phyloP scores from a whole-genome alignment of 2,888 invertebrate species.

The Xestia sexstrigata region DNA sequence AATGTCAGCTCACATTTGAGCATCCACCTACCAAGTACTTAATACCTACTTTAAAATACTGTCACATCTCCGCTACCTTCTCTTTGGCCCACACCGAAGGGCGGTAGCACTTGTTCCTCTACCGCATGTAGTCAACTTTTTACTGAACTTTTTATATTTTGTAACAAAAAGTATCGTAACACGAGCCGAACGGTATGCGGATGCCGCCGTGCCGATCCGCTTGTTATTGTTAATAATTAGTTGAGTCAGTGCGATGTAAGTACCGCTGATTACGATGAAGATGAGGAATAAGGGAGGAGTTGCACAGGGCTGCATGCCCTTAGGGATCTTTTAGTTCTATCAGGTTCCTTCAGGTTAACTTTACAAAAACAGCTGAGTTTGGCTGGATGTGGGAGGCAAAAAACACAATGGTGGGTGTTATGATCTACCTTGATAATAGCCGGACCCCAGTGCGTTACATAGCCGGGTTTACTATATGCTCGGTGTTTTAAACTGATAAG shows the following conservation, averaged over 20 bases:
- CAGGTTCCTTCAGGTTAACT: background rate
- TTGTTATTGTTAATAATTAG: slow-evolving; percentile 69
- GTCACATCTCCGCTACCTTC: slow-evolving; percentile 36
- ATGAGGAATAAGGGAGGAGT: background rate
- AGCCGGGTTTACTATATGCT: too few relatives aligned
- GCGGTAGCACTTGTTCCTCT: slow-evolving; percentile 81
- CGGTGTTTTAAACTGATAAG: too few relatives aligned
- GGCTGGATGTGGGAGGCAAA: background rate
- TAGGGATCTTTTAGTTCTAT: background rate
- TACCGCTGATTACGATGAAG: slow-evolving; percentile 20
- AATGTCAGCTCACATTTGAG: background rate
- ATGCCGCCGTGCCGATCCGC: slow-evolving; percentile 75
- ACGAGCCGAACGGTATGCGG: slow-evolving; percentile 88
- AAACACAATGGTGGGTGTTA: background rate
- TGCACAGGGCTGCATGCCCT: background rate
- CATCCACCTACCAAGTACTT: background rate
- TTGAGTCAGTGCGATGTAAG: slow-evolving; percentile 46
- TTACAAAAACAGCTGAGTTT: background rate
- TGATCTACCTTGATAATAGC: background rate
- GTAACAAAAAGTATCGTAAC: slow-evolving; percentile 81
- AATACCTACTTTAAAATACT: background rate
- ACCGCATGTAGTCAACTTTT: slow-evolving; percentile 81
- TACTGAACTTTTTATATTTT: slow-evolving; percentile 74
- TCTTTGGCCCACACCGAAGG: slow-evolving; percentile 70
- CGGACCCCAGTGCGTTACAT: too few relatives aligned